Percentiles rank a stretch among this genome's conserved stretches.
These are phyloP conservation scores for Cebus imitator DNA, from an alignment of 2,113 vertebrate genomes.

Conservation along the genomic window DNA sequence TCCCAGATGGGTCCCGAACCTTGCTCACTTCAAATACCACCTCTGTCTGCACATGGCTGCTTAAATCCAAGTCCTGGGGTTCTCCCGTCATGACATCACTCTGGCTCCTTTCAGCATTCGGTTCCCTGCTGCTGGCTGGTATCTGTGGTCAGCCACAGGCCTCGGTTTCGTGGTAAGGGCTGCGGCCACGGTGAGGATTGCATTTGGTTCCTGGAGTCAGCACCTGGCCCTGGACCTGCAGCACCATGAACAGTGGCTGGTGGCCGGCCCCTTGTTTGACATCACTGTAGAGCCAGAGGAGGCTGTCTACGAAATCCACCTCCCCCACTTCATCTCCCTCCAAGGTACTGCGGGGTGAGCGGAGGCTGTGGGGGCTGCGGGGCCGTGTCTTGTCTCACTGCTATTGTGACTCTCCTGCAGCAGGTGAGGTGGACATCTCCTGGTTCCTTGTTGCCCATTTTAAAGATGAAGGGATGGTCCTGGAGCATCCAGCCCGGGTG, in stretches of 20 bases:
- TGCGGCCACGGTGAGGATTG: background rate
- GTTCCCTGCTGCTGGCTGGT: background rate
- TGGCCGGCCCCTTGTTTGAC: background rate
- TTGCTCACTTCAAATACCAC: background rate
- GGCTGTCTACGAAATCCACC: background rate
- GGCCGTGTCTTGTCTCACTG: too few relatives aligned
- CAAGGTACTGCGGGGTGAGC: background rate
- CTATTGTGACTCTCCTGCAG: background rate
- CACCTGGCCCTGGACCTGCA: background rate
- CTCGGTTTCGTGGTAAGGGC: background rate
- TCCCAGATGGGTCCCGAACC: too few relatives aligned
- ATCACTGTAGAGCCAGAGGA: background rate
- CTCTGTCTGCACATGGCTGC: accelerated
- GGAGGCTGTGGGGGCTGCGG: background rate
- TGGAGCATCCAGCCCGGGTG: background rate
- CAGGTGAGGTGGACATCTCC: background rate
- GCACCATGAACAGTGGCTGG: background rate
- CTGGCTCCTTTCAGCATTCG: background rate
- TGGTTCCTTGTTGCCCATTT: constrained; percentile 24
- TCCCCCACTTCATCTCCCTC: background rate
- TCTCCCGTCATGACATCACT: background rate
- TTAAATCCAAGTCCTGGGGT: background rate
- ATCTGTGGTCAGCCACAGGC: background rate
- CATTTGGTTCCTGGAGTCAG: background rate
- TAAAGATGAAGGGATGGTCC: background rate